Conservation (phyloP, 2,797 vertebrate genomes). For the Myotis daubentonii region DNA sequence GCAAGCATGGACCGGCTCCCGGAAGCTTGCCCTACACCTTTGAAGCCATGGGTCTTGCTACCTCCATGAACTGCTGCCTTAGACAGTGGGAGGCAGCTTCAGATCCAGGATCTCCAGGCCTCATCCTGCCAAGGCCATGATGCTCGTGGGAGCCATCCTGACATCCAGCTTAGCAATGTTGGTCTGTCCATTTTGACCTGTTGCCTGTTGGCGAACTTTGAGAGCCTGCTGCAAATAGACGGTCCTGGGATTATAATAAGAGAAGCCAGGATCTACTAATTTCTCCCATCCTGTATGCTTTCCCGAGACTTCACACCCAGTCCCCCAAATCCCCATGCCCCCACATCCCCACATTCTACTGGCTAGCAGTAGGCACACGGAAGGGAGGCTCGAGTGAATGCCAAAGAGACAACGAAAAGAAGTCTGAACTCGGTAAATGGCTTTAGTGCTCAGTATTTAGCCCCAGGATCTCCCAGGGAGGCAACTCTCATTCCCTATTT, state of each 20-base stretch:
- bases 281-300: not conserved
- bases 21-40: not conserved
- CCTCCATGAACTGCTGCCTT: not conserved
- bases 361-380: not conserved
- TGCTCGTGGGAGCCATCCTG: not conserved
- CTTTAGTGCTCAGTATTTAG: not conserved
- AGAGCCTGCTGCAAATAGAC: not conserved
- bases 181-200: not conserved
- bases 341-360: too few relatives aligned
- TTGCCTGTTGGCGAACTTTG: not conserved
- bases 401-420: not conserved
- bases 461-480: not conserved
- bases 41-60: not conserved
- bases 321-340: rapidly evolving
- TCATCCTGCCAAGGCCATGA: not conserved
- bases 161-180: not conserved
- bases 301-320: not conserved
- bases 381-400: not conserved
- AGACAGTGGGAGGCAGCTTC: not conserved
- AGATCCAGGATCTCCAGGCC: not conserved
- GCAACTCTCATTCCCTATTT: not conserved
- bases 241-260: not conserved
- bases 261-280: not conserved
- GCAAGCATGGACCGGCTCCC: too few relatives aligned
- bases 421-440: not conserved